Base-by-base conservation (phyloP, 2,888 invertebrate species). In the Agrilus biguttatus region DNA sequence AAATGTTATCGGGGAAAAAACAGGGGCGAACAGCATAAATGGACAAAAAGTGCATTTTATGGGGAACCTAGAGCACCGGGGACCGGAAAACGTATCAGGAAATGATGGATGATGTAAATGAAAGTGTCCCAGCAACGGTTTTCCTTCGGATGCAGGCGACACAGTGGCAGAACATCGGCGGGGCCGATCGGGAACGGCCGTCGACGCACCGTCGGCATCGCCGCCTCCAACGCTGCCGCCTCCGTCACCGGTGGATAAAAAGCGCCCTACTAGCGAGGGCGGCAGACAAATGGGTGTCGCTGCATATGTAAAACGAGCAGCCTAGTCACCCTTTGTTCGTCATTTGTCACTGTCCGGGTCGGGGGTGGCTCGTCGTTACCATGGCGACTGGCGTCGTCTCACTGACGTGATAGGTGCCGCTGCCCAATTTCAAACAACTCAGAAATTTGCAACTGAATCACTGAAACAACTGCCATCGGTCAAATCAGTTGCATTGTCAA, bases 261-360 rank as follows among this genome's bases (percentile, higher is more conserved):
- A 51, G 49, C 45, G 49, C 45, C 47, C 45, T 50, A 40, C 40
- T 46, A 49, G 55, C 57, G 56, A 51, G 55, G 28, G 28, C 28
- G 57, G 60, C 57, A 66, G 66, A 65, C 65, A 67, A 66, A 67
- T 67, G 66, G 63, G 65, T 65, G 66, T 66, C 63, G 63, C 62
- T 65, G 65, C 65, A 65, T 67, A 67, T 66, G 66, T 67, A 67
- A 66, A 66, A 63, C 66, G 63, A 63, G 63, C 58, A 60, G 58
- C 61, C 60, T 61, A 62, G 62, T 62, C 65, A 63, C 65, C 64
- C 65, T 65, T 65, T 63, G 64, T 65, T 65, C 61, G 63, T 65
- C 66, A 66, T 66, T 66, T 66, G 65, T 66, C 66, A 65, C 60
- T 65, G 66, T 65, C 65, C 63, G 52, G 53, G 53, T 51, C 54